Evolutionary conservation across 2,113 vertebrate genomes (phyloP).

Genomic region (Manacus vitellinus): DNA sequence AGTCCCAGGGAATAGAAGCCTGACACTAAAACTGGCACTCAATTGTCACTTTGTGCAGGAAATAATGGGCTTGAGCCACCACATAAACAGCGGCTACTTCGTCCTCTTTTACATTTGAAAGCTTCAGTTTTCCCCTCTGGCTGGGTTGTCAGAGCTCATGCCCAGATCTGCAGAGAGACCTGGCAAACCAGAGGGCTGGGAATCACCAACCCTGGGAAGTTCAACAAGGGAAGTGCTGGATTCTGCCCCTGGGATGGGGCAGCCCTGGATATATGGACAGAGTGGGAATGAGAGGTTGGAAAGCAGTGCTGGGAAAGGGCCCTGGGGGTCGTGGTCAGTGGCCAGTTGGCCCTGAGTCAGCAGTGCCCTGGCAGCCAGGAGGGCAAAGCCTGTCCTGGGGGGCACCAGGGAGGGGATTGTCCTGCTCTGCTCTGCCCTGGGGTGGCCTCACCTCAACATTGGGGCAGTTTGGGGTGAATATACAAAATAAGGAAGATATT

Average conservation of each 20-base stretch:
- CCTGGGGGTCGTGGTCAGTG: too few relatives aligned
- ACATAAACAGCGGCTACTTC: neutral
- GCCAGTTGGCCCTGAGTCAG: neutral
- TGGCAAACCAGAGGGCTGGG: neutral
- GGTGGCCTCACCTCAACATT: neutral
- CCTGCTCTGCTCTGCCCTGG: neutral
- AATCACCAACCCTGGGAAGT: neutral
- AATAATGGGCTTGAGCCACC: neutral
- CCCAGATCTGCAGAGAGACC: neutral
- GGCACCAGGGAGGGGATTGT: neutral
- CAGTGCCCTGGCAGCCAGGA: neutral
- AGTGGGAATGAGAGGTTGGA: neutral
- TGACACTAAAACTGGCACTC: neutral
- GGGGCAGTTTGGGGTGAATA: neutral
- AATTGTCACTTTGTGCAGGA: neutral
- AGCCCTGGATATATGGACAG: neutral
- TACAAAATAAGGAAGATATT: neutral
- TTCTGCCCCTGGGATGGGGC: neutral
- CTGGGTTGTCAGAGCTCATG: neutral
- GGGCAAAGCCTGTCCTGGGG: neutral
- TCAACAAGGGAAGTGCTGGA: neutral
- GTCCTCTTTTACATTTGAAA: neutral
- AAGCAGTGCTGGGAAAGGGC: too few relatives aligned
- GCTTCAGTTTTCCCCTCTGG: neutral
- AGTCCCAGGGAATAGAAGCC: neutral